Evolutionary conservation across 2,888 invertebrate genomes (phyloP).

Genomic region (Choreutis nemorana): DNA sequence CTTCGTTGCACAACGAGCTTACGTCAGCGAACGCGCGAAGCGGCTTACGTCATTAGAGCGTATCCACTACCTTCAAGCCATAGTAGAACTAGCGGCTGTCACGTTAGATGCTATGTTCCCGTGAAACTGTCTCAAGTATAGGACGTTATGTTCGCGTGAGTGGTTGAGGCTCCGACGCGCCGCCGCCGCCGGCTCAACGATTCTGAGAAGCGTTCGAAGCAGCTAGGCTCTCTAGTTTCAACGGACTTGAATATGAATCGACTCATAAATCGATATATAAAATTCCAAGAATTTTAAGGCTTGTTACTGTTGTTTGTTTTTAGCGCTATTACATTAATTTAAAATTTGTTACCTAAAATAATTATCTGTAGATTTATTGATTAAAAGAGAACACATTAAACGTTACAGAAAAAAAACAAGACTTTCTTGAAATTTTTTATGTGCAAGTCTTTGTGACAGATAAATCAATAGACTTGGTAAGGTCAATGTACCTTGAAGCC

Average conservation of each 20-base stretch:
- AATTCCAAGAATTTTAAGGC: no score
- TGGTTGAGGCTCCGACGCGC: conserved; percentile 62
- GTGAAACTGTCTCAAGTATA: conserved; percentile 33
- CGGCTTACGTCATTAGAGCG: conserved; percentile 63
- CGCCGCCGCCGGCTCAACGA: conserved; percentile 57
- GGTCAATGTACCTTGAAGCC: no score
- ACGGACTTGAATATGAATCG: conserved; percentile 58
- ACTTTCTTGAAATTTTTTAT: no score
- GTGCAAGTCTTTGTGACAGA: no score
- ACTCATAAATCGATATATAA: conserved; percentile 28
- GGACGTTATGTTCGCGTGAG: conserved; percentile 63
- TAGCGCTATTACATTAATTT: no score
- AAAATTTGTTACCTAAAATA: no score
- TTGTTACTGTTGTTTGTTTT: no score
- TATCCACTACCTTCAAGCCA: conserved; percentile 29
- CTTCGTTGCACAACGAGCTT: conserved; percentile 65
- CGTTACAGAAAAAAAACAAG: no score
- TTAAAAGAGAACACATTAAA: no score
- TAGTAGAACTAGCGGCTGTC: conserved; percentile 34
- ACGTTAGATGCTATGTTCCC: conserved; percentile 30
- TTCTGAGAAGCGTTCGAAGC: conserved; percentile 58
- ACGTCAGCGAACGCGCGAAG: conserved; percentile 61
- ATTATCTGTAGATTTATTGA: no score
- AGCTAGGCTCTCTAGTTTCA: conserved; percentile 58
- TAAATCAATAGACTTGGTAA: no score